These are phyloP conservation scores for Acronicta alni DNA, from an alignment of 2,888 invertebrate genomes.

Conservation along the genomic window DNA sequence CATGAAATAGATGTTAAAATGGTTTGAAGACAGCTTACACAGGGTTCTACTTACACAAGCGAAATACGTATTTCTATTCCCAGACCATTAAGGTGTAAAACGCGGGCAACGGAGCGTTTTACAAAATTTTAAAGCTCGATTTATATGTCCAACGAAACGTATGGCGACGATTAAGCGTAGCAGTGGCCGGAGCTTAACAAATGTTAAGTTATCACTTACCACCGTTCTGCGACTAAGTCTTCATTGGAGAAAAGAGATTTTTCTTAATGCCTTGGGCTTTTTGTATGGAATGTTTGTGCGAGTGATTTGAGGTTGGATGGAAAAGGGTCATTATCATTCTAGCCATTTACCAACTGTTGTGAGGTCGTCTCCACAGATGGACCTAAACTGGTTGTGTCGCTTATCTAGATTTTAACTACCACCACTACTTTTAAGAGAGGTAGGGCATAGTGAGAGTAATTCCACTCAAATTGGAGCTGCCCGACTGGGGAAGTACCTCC, in stretches of 20 bases:
- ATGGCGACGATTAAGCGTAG: constrained; percentile 62
- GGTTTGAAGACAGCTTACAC: constrained; percentile 9
- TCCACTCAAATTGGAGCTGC: no score
- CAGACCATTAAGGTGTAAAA: constrained; percentile 37
- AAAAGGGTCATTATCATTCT: no score
- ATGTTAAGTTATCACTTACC: constrained; percentile 60
- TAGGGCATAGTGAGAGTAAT: no score
- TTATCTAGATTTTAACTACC: no score
- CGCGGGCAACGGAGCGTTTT: constrained; percentile 48
- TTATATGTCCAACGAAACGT: constrained; percentile 61
- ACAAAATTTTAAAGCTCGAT: constrained; percentile 60
- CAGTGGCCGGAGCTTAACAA: constrained; percentile 54
- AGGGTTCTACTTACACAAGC: constrained; percentile 10
- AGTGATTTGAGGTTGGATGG: no score
- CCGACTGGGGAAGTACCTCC: no score
- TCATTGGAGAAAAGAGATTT: constrained; percentile 37
- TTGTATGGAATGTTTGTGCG: no score
- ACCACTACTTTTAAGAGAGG: no score
- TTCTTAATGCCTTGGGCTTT: constrained; percentile 7
- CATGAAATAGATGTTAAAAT: constrained; percentile 20
- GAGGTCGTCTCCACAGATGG: no score
- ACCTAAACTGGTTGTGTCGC: no score
- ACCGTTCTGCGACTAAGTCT: constrained; percentile 45
- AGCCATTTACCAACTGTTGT: no score
- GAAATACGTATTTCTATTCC: constrained; percentile 34